Conservation (phyloP, 2,888 invertebrate genomes). For the Zelleria hepariella region DNA sequence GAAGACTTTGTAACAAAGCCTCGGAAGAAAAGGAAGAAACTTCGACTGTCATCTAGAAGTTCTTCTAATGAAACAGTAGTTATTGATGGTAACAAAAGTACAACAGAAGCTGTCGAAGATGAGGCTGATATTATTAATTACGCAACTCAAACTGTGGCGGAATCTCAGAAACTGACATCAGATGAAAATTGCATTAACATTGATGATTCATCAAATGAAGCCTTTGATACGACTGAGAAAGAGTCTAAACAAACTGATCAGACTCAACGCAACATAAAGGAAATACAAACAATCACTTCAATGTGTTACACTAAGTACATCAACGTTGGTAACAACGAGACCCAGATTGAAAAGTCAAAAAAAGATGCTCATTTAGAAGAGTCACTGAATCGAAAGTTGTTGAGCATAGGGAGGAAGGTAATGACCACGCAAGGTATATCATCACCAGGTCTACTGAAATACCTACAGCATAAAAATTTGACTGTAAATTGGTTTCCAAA, state of each 20-base stretch:
- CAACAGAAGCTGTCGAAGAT: constrained; percentile 9
- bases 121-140: not conserved
- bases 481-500: constrained; percentile 36
- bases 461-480: constrained; percentile 46
- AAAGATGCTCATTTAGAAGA: constrained; percentile 19
- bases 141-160: not conserved
- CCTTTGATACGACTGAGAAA: not conserved
- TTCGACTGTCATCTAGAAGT: constrained; percentile 28
- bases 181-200: constrained; percentile 37
- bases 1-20: constrained; percentile 14
- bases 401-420: constrained; percentile 53
- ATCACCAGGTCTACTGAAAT: constrained; percentile 45
- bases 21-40: constrained; percentile 18
- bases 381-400: constrained; percentile 45
- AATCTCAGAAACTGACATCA: not conserved
- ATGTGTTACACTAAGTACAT: constrained; percentile 32
- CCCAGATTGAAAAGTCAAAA: not conserved
- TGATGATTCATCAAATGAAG: constrained; percentile 37
- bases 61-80: constrained; percentile 27
- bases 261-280: constrained; percentile 18
- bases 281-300: constrained; percentile 36
- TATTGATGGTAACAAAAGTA: constrained; percentile 21
- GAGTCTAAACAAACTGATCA: not conserved
- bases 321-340: not conserved
- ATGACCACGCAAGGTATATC: constrained; percentile 37